A percentile compares a stretch with the other conserved stretches of the same genome.
Conservation (phyloP, 2,797 vertebrate species). For the Kryptolebias ocellatus region DNA sequence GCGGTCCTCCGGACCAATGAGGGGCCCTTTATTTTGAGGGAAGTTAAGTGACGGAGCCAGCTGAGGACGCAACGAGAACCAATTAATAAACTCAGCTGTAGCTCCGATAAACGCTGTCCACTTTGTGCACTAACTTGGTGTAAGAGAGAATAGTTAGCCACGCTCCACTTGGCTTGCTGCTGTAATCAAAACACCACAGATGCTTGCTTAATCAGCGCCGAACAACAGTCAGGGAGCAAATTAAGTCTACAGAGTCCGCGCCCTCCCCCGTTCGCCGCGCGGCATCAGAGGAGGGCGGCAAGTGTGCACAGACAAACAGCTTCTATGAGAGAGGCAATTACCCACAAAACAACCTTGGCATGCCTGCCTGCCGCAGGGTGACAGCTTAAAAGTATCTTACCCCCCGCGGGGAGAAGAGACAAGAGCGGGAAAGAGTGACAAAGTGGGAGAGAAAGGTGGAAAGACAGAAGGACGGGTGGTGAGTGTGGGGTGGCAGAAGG, state of each 20-base stretch:
- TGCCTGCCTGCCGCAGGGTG: slow-evolving; percentile 76
- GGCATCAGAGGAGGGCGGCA: slow-evolving; percentile 64
- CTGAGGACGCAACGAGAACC: slow-evolving; percentile 25
- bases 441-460: slow-evolving; percentile 69
- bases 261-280: slow-evolving; percentile 63
- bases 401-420: slow-evolving; percentile 66
- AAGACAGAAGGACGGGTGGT: slow-evolving; percentile 58
- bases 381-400: slow-evolving; percentile 76
- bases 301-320: slow-evolving; percentile 68
- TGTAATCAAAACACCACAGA: slow-evolving; percentile 75
- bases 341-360: slow-evolving; percentile 82
- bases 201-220: slow-evolving; percentile 78
- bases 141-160: slow-evolving; percentile 61
- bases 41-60: slow-evolving; percentile 54
- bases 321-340: slow-evolving; percentile 82
- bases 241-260: slow-evolving; percentile 73
- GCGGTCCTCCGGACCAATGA: slow-evolving; percentile 47
- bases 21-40: slow-evolving; percentile 58
- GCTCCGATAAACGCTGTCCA: slow-evolving; percentile 58
- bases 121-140: slow-evolving; percentile 66
- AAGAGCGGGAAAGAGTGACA: slow-evolving; percentile 73
- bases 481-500: slow-evolving; percentile 24
- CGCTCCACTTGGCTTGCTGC: slow-evolving; percentile 70
- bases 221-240: slow-evolving; percentile 79
- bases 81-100: slow-evolving; percentile 49